Evolutionary conservation across 2,888 invertebrate species (phyloP), one percentile per base, ranked within the genome.

Genomic region (Agriotes lineatus): DNA sequence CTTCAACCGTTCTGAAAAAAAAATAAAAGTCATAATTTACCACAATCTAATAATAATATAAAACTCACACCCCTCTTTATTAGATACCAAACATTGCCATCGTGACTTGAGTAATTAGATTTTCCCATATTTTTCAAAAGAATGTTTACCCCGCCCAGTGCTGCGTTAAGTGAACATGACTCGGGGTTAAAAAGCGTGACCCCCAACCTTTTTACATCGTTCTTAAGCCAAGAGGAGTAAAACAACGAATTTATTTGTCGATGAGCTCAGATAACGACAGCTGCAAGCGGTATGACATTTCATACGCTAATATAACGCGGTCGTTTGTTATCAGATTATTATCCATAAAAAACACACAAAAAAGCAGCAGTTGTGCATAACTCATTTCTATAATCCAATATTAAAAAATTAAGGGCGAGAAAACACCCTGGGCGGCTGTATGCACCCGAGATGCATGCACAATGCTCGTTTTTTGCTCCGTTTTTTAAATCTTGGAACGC

Each of bases 351-450:
- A 57, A 18, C 44, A 25, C 57, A 57, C 66, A 72, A 73, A 73
- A 71, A 72, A 71, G 60, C 68, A 67, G 70, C 74, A 74, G 74
- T 74, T 72, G 74, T 62, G 60, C 58, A 70, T 67, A 72, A 67
- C 52, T 72, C 72, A 66, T 69, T 66, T 65, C 58, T 71, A 74
- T 75, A 74, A 75, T 73, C 71, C 71, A 72, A 74, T 74, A 73
- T 74, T 71, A 70, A 72, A 74, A n/a, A 74, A 66, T 66, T 66
- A 62, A 70, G 62, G 69, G 68, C 59, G 52, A 62, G 52, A 67
- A 30, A 65, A 62, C 42, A 50, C 61, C 66, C 65, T 39, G 62
- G 22, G 25, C 69, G 48, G 60, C 39, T 65, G 58, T 64, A 20
- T 62, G 30, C 61, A 67, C 67, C 39, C 45, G 25, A 60, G 60